Conservation (phyloP, 2,113 vertebrate genomes). For the Albula goreensis region DNA sequence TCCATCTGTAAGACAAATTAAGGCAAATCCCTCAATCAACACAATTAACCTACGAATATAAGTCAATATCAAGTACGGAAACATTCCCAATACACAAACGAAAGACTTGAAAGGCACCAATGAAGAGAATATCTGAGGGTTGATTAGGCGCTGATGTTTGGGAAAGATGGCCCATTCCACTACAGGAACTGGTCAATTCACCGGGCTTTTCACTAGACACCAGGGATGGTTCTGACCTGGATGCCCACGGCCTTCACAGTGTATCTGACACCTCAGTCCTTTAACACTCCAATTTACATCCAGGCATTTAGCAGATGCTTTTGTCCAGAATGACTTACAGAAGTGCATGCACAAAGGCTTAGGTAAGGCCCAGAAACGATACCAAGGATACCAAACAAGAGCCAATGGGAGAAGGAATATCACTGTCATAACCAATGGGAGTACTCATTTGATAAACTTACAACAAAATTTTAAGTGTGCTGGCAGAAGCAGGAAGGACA, state of each 20-base stretch:
- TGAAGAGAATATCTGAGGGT: not conserved
- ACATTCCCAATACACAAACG: not conserved
- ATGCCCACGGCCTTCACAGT: no score
- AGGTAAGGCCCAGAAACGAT: no score
- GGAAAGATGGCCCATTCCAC: not conserved
- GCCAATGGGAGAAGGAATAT: no score
- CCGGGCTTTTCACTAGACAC: not conserved
- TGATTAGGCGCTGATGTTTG: not conserved
- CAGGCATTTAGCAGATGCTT: no score
- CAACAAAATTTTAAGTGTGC: no score
- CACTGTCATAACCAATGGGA: no score
- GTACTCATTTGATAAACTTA: no score
- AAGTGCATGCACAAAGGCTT: no score
- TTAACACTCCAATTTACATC: not conserved
- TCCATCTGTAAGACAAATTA: not conserved
- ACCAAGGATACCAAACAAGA: no score
- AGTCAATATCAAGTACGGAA: not conserved
- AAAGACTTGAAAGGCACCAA: not conserved
- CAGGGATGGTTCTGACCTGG: not conserved
- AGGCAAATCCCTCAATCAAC: not conserved
- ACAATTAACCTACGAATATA: not conserved
- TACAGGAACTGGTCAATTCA: not conserved
- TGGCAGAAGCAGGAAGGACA: no score
- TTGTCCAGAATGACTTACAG: no score
- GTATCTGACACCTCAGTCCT: not conserved